phyloP scores from a whole-genome alignment of 2,797 vertebrate genomes.

The Hoplostethus mediterraneus region DNA sequence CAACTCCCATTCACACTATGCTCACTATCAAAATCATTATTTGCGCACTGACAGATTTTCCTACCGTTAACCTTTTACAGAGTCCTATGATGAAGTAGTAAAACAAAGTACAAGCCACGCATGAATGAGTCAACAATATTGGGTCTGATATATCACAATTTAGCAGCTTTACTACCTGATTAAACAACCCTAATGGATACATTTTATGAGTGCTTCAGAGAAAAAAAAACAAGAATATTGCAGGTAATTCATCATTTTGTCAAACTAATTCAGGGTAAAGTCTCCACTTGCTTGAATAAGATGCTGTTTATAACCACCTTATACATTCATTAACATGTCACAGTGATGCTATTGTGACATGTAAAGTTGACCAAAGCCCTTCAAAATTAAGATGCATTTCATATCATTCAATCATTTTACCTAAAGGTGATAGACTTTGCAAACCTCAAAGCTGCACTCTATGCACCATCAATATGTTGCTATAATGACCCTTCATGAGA shows the following conservation, averaged over 20 bases:
- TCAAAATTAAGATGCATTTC: conserved; percentile 32
- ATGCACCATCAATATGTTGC: conserved; percentile 44
- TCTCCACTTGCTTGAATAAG: conserved; percentile 25
- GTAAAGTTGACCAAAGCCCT: conserved; percentile 36
- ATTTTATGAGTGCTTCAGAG: conserved; percentile 51
- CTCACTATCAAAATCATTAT: conserved; percentile 35
- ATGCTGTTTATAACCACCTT: conserved; percentile 28
- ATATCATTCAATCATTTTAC: neutral
- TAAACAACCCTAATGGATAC: conserved; percentile 75
- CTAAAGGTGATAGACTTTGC: conserved; percentile 20
- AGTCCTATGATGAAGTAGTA: conserved; percentile 35
- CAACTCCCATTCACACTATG: conserved; percentile 52
- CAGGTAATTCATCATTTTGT: conserved; percentile 54
- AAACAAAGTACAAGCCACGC: conserved; percentile 61
- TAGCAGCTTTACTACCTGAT: conserved; percentile 83
- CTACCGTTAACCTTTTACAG: conserved; percentile 31
- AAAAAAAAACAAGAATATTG: conserved; percentile 23
- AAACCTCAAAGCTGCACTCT: conserved; percentile 37
- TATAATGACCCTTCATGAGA: conserved; percentile 46
- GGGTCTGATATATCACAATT: conserved; percentile 58
- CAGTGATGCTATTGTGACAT: conserved; percentile 26
- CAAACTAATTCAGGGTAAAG: neutral
- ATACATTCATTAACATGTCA: conserved; percentile 47
- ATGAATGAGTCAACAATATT: conserved; percentile 38
- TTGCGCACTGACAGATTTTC: conserved; percentile 41